Evolutionary conservation across 2,113 vertebrate species (phyloP).

Genomic region (Eurypyga helias): DNA sequence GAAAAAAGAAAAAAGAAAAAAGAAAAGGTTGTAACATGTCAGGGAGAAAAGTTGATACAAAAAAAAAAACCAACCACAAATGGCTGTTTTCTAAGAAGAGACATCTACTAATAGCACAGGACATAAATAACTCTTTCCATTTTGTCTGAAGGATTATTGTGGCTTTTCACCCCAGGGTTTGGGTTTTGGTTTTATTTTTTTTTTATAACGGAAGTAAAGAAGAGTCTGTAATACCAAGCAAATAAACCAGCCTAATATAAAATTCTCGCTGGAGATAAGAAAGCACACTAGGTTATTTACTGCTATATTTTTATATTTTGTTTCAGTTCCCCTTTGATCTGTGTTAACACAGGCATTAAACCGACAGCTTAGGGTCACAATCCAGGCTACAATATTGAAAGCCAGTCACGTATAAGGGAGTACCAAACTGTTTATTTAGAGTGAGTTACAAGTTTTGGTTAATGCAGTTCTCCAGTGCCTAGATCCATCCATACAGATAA

Average conservation of each 20-base stretch:
- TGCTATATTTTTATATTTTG: conserved; percentile 28
- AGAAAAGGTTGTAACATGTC: neutral
- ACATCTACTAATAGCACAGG: conserved; percentile 41
- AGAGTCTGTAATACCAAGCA: neutral
- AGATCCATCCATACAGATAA: neutral
- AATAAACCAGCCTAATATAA: conserved; percentile 27
- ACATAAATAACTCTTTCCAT: conserved; percentile 55
- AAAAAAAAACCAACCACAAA: neutral
- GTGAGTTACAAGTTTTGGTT: neutral
- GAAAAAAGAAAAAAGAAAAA: no score
- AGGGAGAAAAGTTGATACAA: neutral
- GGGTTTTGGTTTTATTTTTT: neutral
- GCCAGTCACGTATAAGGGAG: neutral
- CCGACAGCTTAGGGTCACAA: neutral
- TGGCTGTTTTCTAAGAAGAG: conserved; percentile 52
- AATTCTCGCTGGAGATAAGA: conserved; percentile 14
- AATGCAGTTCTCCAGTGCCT: neutral
- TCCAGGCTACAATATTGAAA: neutral
- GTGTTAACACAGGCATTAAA: conserved; percentile 2
- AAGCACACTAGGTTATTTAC: conserved; percentile 26
- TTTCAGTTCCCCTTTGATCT: conserved; percentile 35
- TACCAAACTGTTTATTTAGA: neutral
- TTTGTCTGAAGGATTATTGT: conserved; percentile 33
- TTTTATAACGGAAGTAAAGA: conserved; percentile 32
- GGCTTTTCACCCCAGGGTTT: conserved; percentile 12